phyloP scores from a whole-genome alignment of 2,113 vertebrate species.

The Peromyscus polionotus region DNA sequence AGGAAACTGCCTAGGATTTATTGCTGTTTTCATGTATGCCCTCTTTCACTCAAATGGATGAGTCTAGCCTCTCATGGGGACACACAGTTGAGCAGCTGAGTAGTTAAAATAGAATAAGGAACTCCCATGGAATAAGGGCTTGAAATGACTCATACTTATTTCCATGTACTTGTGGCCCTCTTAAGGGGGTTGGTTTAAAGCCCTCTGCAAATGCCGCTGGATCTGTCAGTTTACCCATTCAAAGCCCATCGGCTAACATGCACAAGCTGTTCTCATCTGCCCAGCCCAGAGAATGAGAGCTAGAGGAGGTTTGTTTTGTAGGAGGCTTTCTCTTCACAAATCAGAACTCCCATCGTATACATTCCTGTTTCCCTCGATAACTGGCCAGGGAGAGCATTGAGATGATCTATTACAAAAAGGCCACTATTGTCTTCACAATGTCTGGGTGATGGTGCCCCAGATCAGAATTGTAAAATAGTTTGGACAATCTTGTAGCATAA shows the following conservation, averaged over 20 bases:
- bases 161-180: neutral
- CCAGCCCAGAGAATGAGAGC: neutral
- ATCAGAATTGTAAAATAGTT: slow-evolving; percentile 89
- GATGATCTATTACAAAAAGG: slow-evolving; percentile 85
- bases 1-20: neutral
- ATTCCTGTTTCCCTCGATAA: slow-evolving; percentile 84
- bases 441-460: slow-evolving; percentile 75
- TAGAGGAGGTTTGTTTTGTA: neutral
- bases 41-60: neutral
- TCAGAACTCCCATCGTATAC: slow-evolving; percentile 58
- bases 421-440: slow-evolving; percentile 75
- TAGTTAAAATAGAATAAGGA: neutral
- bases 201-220: neutral
- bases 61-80: neutral
- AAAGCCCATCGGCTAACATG: neutral
- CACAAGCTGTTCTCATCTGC: neutral
- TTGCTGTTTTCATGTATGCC: neutral
- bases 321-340: slow-evolving; percentile 83
- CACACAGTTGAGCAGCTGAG: neutral
- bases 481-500: slow-evolving; percentile 84
- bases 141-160: neutral
- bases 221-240: neutral
- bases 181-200: neutral
- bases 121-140: neutral
- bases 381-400: slow-evolving; percentile 84